A percentile compares a stretch with the other conserved stretches of the same genome.
Evolutionary conservation across 2,797 vertebrate species (phyloP).

Genomic region (Todus mexicanus): DNA sequence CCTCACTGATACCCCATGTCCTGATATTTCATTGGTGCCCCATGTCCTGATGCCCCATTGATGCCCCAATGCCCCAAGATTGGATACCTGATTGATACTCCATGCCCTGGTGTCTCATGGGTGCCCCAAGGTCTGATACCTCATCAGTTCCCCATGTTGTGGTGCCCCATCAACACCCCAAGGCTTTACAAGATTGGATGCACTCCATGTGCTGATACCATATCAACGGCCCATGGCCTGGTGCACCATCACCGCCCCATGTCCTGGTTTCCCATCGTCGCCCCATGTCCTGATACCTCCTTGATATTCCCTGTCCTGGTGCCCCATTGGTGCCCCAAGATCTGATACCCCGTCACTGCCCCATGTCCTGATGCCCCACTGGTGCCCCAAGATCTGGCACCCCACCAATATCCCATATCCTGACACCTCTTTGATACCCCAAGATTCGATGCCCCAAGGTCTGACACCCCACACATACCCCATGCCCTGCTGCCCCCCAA

Average conservation of each 20-base stretch:
- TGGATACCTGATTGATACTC: too few species aligned
- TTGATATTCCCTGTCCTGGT: not conserved
- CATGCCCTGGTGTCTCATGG: too few species aligned
- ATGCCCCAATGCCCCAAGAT: not conserved
- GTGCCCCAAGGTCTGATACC: not conserved
- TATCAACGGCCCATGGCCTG: not conserved
- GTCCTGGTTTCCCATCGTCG: rapidly evolving
- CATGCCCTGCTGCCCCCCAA: not conserved
- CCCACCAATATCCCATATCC: rapidly evolving
- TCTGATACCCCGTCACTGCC: rapidly evolving
- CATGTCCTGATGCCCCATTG: not conserved
- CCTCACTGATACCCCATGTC: too few species aligned
- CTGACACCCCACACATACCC: not conserved
- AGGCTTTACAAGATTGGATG: too few species aligned
- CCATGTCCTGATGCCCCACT: rapidly evolving
- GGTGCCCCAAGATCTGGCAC: rapidly evolving
- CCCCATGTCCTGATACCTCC: rapidly evolving
- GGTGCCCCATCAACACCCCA: rapidly evolving
- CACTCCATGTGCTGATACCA: rapidly evolving
- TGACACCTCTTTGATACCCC: not conserved
- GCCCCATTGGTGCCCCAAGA: too few species aligned
- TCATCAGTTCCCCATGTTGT: rapidly evolving
- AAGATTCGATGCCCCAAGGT: too few species aligned
- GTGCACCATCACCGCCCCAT: not conserved
- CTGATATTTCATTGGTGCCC: not conserved